A percentile compares a stretch with the other conserved stretches of the same genome.
phyloP scores from a whole-genome alignment of 2,888 invertebrate species.

The Linnaemya vulpina region DNA sequence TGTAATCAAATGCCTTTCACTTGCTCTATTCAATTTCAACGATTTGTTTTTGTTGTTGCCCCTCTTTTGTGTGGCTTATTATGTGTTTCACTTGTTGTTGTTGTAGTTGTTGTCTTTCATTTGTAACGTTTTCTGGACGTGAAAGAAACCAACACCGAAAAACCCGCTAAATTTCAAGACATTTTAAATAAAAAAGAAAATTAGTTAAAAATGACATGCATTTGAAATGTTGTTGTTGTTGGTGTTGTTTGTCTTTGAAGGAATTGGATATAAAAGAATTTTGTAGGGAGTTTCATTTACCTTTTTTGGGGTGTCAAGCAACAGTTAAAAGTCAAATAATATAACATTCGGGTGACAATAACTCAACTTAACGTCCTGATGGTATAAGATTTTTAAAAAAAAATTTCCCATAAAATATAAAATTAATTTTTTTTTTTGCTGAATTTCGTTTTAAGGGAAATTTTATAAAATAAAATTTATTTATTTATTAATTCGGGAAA shows the following conservation, averaged over 20 bases:
- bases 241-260: slow-evolving; percentile 17
- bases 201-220: slow-evolving; percentile 58
- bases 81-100: background rate
- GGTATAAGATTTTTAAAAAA: too few relatives aligned
- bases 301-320: background rate
- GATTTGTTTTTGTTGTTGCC: slow-evolving; percentile 12
- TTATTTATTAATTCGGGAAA: too few relatives aligned
- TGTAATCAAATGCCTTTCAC: slow-evolving; percentile 70
- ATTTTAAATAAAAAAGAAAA: slow-evolving; percentile 58
- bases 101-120: background rate
- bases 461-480: too few relatives aligned
- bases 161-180: slow-evolving; percentile 50
- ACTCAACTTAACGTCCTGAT: too few relatives aligned
- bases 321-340: background rate
- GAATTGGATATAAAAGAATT: slow-evolving; percentile 15
- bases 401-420: too few relatives aligned
- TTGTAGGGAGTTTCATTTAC: background rate
- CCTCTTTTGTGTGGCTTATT: background rate
- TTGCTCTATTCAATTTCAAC: slow-evolving; percentile 64
- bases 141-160: slow-evolving; percentile 24
- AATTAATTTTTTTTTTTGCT: too few relatives aligned
- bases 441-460: too few relatives aligned
- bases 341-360: too few relatives aligned
- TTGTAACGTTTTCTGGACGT: slow-evolving; percentile 43
- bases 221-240: slow-evolving; percentile 36